These are phyloP conservation scores for Allobates femoralis DNA, from an alignment of 2,797 vertebrate species.

Conservation along the genomic window DNA sequence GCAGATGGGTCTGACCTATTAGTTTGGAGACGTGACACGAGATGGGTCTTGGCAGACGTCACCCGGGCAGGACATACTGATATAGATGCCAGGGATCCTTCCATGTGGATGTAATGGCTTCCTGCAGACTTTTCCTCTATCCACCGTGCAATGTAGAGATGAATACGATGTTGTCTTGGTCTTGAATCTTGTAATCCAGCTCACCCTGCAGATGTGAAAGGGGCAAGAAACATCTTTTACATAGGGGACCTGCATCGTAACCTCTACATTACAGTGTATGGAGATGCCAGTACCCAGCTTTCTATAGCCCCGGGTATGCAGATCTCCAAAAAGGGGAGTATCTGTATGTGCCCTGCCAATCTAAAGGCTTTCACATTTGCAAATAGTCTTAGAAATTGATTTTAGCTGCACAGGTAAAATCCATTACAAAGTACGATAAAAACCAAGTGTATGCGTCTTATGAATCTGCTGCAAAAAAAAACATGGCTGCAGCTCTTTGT, in stretches of 20 bases:
- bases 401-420: too few species aligned
- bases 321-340: too few species aligned
- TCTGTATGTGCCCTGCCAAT: too few species aligned
- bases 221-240: neutral
- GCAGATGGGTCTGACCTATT: constrained; percentile 28
- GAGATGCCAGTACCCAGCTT: neutral
- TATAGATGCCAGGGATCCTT: neutral
- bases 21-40: neutral
- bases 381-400: too few species aligned
- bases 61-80: neutral
- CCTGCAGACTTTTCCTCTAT: constrained; percentile 6
- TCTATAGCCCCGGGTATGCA: neutral
- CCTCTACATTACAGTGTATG: neutral
- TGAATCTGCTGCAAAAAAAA: too few species aligned
- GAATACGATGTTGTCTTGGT: constrained; percentile 93
- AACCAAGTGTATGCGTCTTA: too few species aligned
- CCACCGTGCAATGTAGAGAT: constrained; percentile 97
- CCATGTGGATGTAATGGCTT: neutral
- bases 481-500: too few species aligned
- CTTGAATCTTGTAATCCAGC: constrained; percentile 91
- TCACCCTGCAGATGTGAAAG: constrained; percentile 81
- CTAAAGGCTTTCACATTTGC: too few species aligned
- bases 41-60: neutral
- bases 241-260: neutral
- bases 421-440: too few species aligned